These are phyloP conservation scores for Dryobota labecula DNA, from an alignment of 2,888 invertebrate species.

Conservation along the genomic window DNA sequence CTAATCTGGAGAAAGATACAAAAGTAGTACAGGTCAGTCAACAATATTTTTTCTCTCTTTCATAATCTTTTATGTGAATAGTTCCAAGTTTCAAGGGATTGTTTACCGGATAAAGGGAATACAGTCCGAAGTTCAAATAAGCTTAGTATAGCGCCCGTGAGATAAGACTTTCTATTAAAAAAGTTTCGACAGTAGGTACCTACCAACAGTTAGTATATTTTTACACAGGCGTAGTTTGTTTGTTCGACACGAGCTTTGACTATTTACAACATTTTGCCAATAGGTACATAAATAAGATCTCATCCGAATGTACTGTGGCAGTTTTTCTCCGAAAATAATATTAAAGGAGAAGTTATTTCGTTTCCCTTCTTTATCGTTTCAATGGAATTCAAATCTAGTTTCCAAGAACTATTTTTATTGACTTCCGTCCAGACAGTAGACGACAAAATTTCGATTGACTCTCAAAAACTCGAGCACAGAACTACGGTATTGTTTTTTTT, in stretches of 20 bases:
- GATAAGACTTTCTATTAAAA: constrained; percentile 84
- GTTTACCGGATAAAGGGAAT: constrained; percentile 78
- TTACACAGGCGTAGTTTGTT: constrained; percentile 50
- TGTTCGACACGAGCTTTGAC: constrained; percentile 39
- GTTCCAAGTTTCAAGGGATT: constrained; percentile 74
- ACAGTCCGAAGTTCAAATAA: constrained; percentile 76
- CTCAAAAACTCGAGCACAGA: constrained; percentile 19
- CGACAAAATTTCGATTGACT: constrained; percentile 32
- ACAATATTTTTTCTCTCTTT: constrained; percentile 74
- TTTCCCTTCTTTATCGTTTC: neutral
- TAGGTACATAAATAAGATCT: neutral
- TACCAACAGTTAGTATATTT: constrained; percentile 62
- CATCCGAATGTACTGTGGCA: neutral
- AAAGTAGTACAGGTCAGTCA: constrained; percentile 96
- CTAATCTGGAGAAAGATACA: constrained; percentile 98
- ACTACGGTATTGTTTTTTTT: constrained; percentile 8
- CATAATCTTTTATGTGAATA: constrained; percentile 78
- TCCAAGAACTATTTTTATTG: constrained; percentile 20
- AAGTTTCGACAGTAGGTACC: constrained; percentile 69
- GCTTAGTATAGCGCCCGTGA: constrained; percentile 74
- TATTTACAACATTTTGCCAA: constrained; percentile 13
- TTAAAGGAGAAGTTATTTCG: neutral
- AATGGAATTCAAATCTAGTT: constrained; percentile 26
- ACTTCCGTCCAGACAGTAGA: neutral
- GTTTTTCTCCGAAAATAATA: constrained; percentile 1